A percentile compares a stretch with the other conserved stretches of the same genome.
These are phyloP conservation scores for Dipus sagitta DNA, from an alignment of 2,797 vertebrate species.

Conservation along the genomic window DNA sequence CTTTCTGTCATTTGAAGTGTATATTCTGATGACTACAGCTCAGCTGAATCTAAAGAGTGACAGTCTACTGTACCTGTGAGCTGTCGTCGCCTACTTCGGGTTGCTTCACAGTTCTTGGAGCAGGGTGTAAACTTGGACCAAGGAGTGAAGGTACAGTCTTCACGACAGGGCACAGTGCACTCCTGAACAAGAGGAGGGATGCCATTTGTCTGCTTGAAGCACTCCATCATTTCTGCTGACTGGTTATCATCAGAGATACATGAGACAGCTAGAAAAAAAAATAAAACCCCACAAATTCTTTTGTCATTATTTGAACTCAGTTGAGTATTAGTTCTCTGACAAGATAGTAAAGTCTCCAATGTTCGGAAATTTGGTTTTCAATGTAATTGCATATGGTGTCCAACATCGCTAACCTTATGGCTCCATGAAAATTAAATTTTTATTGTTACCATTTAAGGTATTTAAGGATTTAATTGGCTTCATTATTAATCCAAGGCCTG, in stretches of 20 bases:
- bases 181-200: slow-evolving; percentile 91
- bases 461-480: slow-evolving; percentile 74
- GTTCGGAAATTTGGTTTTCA: slow-evolving; percentile 48
- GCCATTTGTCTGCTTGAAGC: slow-evolving; percentile 91
- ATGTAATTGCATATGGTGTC: slow-evolving; percentile 37
- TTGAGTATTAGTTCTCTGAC: slow-evolving; percentile 35
- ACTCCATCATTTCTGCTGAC: slow-evolving; percentile 89
- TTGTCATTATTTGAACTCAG: slow-evolving; percentile 57
- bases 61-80: slow-evolving; percentile 91
- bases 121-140: slow-evolving; percentile 97
- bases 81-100: slow-evolving; percentile 89
- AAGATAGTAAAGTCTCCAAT: neutral
- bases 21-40: neutral
- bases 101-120: slow-evolving; percentile 89
- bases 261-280: slow-evolving; percentile 88
- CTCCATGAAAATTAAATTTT: slow-evolving; percentile 70
- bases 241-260: slow-evolving; percentile 90
- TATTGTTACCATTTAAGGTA: slow-evolving; percentile 55
- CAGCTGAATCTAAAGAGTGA: neutral
- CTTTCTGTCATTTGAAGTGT: neutral
- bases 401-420: slow-evolving; percentile 47
- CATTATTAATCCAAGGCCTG: slow-evolving; percentile 66
- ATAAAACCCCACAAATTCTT: neutral
- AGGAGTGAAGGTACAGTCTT: slow-evolving; percentile 95
- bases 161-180: slow-evolving; percentile 93